These are phyloP conservation scores for Rhizoglyphus robini DNA, from an alignment of 1,140 invertebrate species.

Conservation along the genomic window DNA sequence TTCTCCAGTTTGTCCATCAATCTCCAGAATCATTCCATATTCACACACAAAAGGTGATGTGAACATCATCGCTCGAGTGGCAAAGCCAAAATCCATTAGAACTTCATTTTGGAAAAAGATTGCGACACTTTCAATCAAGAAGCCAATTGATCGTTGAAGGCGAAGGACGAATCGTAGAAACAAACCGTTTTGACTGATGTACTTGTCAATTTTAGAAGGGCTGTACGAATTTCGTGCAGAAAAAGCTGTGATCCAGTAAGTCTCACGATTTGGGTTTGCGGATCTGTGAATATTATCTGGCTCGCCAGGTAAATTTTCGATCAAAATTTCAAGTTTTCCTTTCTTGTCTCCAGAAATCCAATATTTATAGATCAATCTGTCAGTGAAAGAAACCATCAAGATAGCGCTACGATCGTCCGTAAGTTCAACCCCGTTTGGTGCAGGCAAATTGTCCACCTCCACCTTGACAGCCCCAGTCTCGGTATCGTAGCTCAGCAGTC, in stretches of 20 bases:
- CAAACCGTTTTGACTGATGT: slow-evolving; percentile 30
- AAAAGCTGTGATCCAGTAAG: slow-evolving; percentile 50
- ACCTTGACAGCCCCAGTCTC: background rate
- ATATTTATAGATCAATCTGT: slow-evolving; percentile 43
- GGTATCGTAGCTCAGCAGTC: slow-evolving; percentile 16
- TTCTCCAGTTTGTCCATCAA: too few species aligned
- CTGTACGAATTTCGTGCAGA: slow-evolving; percentile 29
- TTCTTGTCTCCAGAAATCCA: slow-evolving; percentile 56
- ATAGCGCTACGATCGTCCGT: slow-evolving; percentile 58
- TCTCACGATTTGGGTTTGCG: too few species aligned
- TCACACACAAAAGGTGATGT: slow-evolving; percentile 9
- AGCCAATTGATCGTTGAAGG: slow-evolving; percentile 24
- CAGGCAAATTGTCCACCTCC: background rate
- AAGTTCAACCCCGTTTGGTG: too few species aligned
- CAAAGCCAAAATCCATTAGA: slow-evolving; percentile 11
- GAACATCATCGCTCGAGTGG: background rate
- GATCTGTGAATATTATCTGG: too few species aligned
- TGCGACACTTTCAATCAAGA: slow-evolving; percentile 19
- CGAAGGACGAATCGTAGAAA: slow-evolving; percentile 31
- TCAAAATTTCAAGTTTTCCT: slow-evolving; percentile 54
- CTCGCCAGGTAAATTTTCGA: slow-evolving; percentile 57
- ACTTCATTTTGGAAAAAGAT: slow-evolving; percentile 19
- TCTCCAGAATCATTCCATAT: slow-evolving; percentile 39
- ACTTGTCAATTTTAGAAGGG: slow-evolving; percentile 29
- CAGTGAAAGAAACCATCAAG: slow-evolving; percentile 47